phyloP scores from a whole-genome alignment of 2,797 vertebrate species.

The Taeniopygia guttata region DNA sequence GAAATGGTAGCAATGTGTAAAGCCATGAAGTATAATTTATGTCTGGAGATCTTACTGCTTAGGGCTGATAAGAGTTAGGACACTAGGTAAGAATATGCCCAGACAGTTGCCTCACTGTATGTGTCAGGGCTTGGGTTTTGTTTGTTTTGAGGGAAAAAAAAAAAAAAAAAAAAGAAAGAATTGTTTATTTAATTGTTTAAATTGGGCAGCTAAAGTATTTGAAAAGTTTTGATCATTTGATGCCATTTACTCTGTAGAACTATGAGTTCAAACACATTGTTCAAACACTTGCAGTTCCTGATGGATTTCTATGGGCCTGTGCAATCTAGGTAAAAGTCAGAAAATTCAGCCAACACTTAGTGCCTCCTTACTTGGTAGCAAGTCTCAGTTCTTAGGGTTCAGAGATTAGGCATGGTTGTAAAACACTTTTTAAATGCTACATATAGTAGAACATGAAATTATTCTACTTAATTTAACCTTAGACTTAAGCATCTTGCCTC shows the following conservation, averaged over 20 bases:
- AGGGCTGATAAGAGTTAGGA: neutral
- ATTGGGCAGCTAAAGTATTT: neutral
- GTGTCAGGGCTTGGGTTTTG: neutral
- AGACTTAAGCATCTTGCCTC: neutral
- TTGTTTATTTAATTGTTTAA: neutral
- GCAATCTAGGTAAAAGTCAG: neutral
- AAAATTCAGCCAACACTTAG: neutral
- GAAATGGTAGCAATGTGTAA: neutral
- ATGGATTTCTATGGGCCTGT: neutral
- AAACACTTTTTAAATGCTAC: neutral
- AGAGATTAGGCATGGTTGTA: neutral
- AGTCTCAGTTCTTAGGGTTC: neutral
- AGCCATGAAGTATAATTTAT: neutral
- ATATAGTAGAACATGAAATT: no score
- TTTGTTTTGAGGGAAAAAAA: neutral
- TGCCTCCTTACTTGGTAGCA: neutral
- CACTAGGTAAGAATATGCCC: neutral
- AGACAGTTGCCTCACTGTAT: neutral
- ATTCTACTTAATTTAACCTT: neutral
- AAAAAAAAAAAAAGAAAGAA: neutral
- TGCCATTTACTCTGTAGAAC: neutral
- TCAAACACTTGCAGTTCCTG: neutral
- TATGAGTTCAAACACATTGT: neutral
- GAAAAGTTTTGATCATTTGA: neutral
- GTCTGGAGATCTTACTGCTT: neutral